These are phyloP conservation scores for Oryzias javanicus DNA, from an alignment of 2,113 vertebrate species.

Conservation along the genomic window DNA sequence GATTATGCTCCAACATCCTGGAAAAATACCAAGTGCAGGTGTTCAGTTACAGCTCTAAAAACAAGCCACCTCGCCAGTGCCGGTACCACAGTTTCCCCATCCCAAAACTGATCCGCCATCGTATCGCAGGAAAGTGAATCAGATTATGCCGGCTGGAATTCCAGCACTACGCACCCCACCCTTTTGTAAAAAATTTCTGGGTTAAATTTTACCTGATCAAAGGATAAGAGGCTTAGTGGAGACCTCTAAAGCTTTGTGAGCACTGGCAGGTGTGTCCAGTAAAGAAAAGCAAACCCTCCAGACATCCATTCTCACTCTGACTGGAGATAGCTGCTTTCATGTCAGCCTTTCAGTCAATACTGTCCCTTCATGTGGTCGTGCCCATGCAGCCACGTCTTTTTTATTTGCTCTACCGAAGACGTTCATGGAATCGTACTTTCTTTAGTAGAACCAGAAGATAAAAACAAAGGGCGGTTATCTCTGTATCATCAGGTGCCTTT, in stretches of 20 bases:
- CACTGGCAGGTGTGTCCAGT: background rate
- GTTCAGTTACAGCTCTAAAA: conserved; percentile 35
- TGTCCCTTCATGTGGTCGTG: conserved; percentile 35
- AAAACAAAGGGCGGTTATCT: background rate
- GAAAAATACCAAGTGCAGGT: conserved; percentile 13
- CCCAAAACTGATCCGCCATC: background rate
- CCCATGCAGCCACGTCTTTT: conserved; percentile 16
- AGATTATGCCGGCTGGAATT: background rate
- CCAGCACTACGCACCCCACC: background rate
- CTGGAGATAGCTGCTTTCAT: conserved; percentile 50
- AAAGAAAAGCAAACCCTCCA: conserved; percentile 22
- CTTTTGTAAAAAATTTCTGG: background rate
- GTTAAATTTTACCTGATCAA: background rate
- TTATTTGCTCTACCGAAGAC: background rate
- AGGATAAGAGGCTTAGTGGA: background rate
- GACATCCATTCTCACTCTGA: conserved; percentile 40
- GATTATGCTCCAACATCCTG: conserved; percentile 40
- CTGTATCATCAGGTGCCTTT: conserved; percentile 47
- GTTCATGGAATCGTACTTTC: background rate
- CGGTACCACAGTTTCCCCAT: background rate
- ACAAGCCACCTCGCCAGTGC: background rate
- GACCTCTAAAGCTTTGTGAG: conserved; percentile 13
- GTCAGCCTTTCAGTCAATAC: conserved; percentile 48
- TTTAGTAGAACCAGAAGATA: background rate
- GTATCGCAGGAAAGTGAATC: background rate